phyloP scores from a whole-genome alignment of 2,797 vertebrate species.

The Thalassophryne amazonica region DNA sequence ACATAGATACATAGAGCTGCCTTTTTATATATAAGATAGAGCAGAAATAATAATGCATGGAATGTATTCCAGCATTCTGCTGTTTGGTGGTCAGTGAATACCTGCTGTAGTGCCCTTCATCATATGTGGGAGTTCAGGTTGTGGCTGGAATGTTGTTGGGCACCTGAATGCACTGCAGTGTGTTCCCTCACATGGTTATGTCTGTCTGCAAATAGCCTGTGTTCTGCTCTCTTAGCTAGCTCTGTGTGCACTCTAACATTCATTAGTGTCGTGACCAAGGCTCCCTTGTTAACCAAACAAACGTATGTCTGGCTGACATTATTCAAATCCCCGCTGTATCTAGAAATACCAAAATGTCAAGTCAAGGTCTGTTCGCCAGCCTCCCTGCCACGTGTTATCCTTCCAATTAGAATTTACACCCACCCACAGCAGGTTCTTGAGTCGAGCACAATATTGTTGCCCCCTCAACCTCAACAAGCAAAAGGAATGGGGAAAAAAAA shows the following conservation, averaged over 20 bases:
- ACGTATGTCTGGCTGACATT: slow-evolving; percentile 48
- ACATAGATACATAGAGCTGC: too few species aligned
- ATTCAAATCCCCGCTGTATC: slow-evolving; percentile 54
- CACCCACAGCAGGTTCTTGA: slow-evolving; percentile 30
- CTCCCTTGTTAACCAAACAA: slow-evolving; percentile 61
- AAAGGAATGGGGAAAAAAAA: neutral
- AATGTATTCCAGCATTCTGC: neutral
- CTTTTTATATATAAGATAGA: neutral
- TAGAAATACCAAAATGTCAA: slow-evolving; percentile 73
- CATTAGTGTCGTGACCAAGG: slow-evolving; percentile 55
- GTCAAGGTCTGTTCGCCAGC: slow-evolving; percentile 26
- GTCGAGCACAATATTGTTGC: slow-evolving; percentile 18
- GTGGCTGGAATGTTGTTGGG: slow-evolving; percentile 8
- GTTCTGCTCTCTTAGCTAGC: slow-evolving; percentile 40
- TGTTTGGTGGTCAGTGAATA: slow-evolving; percentile 4
- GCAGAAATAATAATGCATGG: neutral
- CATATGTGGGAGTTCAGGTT: slow-evolving; percentile 8
- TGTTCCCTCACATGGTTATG: neutral
- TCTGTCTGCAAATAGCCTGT: slow-evolving; percentile 26
- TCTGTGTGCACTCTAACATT: slow-evolving; percentile 45
- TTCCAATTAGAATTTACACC: slow-evolving; percentile 65
- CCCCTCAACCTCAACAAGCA: slow-evolving; percentile 21
- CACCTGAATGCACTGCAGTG: slow-evolving; percentile 10
- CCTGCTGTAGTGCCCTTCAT: neutral
- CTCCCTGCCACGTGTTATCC: slow-evolving; percentile 11